A percentile compares a stretch with the other conserved stretches of the same genome.
Evolutionary conservation across 2,797 vertebrate species (phyloP).

Genomic region (Sebastes hubbsi): DNA sequence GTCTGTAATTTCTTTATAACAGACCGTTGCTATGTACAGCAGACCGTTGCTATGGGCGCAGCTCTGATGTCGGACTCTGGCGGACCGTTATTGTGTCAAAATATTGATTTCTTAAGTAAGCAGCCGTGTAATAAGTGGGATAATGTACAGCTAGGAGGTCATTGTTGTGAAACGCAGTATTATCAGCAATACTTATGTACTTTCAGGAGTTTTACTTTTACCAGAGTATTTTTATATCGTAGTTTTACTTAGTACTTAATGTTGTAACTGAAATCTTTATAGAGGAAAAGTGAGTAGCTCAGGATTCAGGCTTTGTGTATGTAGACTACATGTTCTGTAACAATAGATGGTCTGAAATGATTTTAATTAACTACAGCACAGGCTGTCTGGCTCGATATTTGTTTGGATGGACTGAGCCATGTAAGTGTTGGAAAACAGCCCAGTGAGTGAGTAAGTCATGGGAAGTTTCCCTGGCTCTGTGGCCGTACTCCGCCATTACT

Average conservation of each 20-base stretch:
- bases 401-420: conserved; percentile 44
- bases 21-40: too few species aligned
- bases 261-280: background rate
- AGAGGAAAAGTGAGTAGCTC: background rate
- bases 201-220: background rate
- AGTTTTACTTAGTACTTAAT: background rate
- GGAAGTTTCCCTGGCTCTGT: conserved; percentile 46
- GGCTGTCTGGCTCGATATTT: conserved; percentile 18
- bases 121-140: too few species aligned
- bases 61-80: too few species aligned
- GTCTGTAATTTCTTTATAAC: too few species aligned
- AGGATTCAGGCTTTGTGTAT: background rate
- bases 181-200: background rate
- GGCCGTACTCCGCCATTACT: background rate
- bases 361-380: background rate
- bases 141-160: too few species aligned
- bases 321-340: background rate
- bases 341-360: background rate
- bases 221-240: background rate
- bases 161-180: too few species aligned
- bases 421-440: conserved; percentile 54
- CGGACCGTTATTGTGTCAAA: too few species aligned
- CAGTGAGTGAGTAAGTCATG: conserved; percentile 56
- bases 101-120: too few species aligned
- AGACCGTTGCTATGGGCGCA: too few species aligned